Evolutionary conservation across 2,797 vertebrate genomes (phyloP).

Genomic region (Tadarida brasiliensis): DNA sequence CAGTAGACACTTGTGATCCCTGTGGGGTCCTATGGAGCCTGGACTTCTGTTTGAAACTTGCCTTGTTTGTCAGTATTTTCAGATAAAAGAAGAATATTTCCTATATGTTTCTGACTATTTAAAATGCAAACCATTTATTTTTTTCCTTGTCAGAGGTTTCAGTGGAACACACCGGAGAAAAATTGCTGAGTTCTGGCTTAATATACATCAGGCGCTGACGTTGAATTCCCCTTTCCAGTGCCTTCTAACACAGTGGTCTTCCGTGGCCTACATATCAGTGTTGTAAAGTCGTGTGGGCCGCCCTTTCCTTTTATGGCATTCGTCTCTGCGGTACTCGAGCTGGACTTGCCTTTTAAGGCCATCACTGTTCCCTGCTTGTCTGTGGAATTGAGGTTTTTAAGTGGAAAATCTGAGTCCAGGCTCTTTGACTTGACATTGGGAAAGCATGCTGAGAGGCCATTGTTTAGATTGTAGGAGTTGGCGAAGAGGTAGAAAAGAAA

Average conservation of each 20-base stretch:
- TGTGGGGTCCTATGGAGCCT: neutral
- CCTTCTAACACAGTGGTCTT: conserved; percentile 80
- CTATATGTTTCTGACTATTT: conserved; percentile 52
- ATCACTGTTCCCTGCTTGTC: conserved; percentile 84
- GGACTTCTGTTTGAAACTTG: conserved; percentile 58
- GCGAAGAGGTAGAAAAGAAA: neutral
- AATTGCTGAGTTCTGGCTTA: conserved; percentile 72
- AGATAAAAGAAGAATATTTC: conserved; percentile 40
- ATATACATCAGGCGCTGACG: conserved; percentile 68
- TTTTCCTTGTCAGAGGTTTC: conserved; percentile 80
- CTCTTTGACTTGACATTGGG: conserved; percentile 79
- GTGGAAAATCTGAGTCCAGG: conserved; percentile 88
- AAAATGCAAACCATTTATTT: conserved; percentile 29
- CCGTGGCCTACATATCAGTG: conserved; percentile 78
- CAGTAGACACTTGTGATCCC: neutral
- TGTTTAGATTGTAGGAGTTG: conserved; percentile 79
- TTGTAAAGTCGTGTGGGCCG: conserved; percentile 81
- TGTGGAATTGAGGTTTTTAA: conserved; percentile 88
- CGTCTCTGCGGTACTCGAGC: conserved; percentile 82
- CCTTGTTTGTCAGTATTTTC: conserved; percentile 69
- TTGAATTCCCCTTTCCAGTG: conserved; percentile 79
- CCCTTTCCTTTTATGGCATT: conserved; percentile 64
- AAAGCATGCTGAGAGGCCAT: conserved; percentile 69
- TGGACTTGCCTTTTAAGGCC: conserved; percentile 82
- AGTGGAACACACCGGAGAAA: conserved; percentile 18